phyloP scores from a whole-genome alignment of 2,797 vertebrate genomes.

The Macropus fuliginosus region DNA sequence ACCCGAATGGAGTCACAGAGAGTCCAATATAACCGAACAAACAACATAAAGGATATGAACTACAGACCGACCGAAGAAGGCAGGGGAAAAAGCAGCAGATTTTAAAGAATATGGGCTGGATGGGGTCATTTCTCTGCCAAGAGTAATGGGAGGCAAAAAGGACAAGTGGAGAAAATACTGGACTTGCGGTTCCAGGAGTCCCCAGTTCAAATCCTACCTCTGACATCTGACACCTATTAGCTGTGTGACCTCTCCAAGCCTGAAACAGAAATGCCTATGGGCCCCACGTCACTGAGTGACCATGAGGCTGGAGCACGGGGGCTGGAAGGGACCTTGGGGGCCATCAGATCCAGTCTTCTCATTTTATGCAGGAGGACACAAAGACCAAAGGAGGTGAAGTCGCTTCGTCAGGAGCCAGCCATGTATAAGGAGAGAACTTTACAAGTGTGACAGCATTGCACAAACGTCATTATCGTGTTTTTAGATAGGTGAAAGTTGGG shows the following conservation, averaged over 20 bases:
- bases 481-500: not conserved
- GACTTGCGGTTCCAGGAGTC: not conserved
- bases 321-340: no score
- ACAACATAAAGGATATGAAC: not conserved
- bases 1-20: no score
- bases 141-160: not conserved
- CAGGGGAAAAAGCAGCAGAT: not conserved
- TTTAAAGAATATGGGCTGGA: not conserved
- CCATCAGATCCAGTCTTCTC: no score
- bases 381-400: no score
- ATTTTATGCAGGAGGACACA: no score
- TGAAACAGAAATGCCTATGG: not conserved
- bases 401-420: not conserved
- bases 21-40: no score
- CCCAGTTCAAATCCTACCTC: not conserved
- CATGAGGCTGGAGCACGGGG: not conserved
- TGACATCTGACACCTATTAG: not conserved
- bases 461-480: no score
- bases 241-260: not conserved
- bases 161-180: not conserved
- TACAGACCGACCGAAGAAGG: not conserved
- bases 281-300: not conserved
- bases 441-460: no score
- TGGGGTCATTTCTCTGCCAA: not conserved
- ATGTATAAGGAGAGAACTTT: no score